Percentiles rank a stretch among this genome's conserved stretches.
phyloP scores from a whole-genome alignment of 1,140 invertebrate species.

The Saccostrea cuccullata region DNA sequence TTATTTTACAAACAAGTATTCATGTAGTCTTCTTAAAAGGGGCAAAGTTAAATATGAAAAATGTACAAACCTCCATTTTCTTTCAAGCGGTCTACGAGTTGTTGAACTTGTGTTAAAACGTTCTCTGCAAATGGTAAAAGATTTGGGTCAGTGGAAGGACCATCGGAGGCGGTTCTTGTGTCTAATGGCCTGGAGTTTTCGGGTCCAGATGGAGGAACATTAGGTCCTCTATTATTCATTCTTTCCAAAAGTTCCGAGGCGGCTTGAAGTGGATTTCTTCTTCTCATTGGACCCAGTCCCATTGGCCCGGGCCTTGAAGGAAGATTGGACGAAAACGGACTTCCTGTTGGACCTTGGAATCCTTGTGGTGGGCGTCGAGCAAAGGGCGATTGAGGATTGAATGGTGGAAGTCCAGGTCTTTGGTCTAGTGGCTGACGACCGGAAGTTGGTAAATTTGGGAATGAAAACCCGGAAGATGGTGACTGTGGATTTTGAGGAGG shows the following conservation, averaged over 20 bases:
- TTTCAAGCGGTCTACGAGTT: neutral
- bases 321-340: neutral
- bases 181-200: neutral
- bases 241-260: neutral
- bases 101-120: neutral
- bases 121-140: constrained; percentile 8
- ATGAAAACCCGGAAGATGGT: neutral
- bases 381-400: no score
- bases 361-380: neutral
- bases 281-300: neutral
- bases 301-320: neutral
- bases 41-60: neutral
- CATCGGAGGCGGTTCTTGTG: neutral
- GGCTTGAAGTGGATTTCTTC: neutral
- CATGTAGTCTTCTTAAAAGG: neutral
- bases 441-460: no score
- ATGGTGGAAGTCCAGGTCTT: no score
- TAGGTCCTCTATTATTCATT: neutral
- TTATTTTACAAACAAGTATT: no score
- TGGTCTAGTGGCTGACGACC: no score
- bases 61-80: neutral
- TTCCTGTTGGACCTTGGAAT: neutral
- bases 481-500: neutral
- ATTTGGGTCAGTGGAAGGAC: neutral
- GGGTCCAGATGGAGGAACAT: neutral